Conservation (phyloP, 2,113 vertebrate genomes). For the Entomyzon cyanotis region DNA sequence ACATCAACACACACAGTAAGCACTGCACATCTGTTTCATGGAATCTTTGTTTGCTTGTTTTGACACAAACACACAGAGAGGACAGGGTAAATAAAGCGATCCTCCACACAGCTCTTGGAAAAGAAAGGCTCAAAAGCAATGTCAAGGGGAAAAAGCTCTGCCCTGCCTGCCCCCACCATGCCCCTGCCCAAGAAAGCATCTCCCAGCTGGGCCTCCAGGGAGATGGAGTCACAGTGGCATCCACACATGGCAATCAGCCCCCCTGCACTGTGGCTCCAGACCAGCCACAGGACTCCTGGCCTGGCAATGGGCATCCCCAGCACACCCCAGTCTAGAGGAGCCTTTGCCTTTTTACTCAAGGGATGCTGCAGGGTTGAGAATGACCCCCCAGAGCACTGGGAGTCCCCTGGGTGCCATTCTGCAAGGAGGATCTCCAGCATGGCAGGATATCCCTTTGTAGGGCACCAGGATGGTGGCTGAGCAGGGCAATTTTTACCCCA, state of each 20-base stretch:
- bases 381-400: neutral
- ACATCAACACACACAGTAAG: slow-evolving; percentile 58
- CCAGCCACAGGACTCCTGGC: neutral
- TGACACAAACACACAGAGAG: slow-evolving; percentile 36
- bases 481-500: neutral
- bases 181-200: slow-evolving; percentile 65
- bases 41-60: slow-evolving; percentile 78
- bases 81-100: neutral
- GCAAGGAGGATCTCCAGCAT: neutral
- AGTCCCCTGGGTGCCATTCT: neutral
- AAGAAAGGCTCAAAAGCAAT: neutral
- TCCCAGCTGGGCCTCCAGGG: slow-evolving; percentile 72
- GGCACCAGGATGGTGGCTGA: neutral
- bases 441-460: neutral
- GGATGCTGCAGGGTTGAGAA: slow-evolving; percentile 50
- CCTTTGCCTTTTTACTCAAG: neutral
- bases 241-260: neutral
- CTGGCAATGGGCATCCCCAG: neutral
- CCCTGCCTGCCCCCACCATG: neutral
- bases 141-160: neutral
- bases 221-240: slow-evolving; percentile 60
- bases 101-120: neutral
- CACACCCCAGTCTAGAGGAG: fast-evolving
- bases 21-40: slow-evolving; percentile 76
- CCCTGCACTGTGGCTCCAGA: fast-evolving